Conservation (phyloP, 2,888 invertebrate genomes). For the Ectemnius continuus region DNA sequence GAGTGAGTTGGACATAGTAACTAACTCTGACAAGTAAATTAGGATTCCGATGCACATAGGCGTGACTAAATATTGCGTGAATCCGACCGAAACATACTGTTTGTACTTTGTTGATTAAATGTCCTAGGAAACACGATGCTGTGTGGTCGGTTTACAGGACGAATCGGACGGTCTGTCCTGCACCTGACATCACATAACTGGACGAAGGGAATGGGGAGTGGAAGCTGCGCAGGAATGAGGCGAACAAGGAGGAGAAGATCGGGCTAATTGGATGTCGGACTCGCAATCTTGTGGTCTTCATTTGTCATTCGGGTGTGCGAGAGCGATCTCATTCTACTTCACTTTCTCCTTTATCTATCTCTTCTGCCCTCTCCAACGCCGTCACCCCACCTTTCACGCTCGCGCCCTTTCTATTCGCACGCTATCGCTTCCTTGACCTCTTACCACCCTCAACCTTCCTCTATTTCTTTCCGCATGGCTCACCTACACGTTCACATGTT, state of each 20-base stretch:
- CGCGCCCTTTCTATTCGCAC: constrained; percentile 1
- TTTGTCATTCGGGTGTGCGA: constrained; percentile 71
- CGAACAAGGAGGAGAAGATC: constrained; percentile 52
- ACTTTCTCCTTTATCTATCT: constrained; percentile 51
- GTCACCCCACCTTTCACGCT: not conserved
- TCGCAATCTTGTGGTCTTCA: constrained; percentile 73
- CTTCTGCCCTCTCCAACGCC: constrained; percentile 43
- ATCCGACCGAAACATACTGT: constrained; percentile 51
- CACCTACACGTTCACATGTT: constrained; percentile 10
- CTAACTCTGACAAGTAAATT: too few relatives aligned
- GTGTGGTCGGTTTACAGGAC: constrained; percentile 44
- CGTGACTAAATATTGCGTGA: constrained; percentile 20
- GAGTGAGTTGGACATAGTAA: not conserved
- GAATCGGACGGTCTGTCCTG: constrained; percentile 49
- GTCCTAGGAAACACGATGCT: constrained; percentile 59
- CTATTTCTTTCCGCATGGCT: constrained; percentile 7
- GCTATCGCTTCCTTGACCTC: not conserved
- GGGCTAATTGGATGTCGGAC: constrained; percentile 72
- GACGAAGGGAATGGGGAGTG: constrained; percentile 30
- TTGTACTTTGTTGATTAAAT: constrained; percentile 69
- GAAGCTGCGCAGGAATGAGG: constrained; percentile 34
- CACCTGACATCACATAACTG: constrained; percentile 56
- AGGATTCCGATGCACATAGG: too few relatives aligned
- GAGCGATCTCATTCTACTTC: constrained; percentile 57
- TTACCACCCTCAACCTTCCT: not conserved